Conservation (phyloP, 2,888 invertebrate species). For the Mimumesa dahlbomi region DNA sequence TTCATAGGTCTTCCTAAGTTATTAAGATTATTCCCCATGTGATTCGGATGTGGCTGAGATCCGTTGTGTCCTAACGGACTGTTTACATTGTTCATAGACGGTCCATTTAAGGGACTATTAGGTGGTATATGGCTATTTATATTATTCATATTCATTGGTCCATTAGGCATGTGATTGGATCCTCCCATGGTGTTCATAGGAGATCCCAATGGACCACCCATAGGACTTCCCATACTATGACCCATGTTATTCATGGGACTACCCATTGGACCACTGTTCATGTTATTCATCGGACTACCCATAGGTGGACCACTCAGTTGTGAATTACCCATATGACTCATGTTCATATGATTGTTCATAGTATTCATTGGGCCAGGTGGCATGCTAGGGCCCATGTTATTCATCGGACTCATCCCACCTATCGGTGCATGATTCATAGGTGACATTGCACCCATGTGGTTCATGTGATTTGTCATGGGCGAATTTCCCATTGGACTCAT, state of each 20-base stretch:
- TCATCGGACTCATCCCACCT: conserved; percentile 86
- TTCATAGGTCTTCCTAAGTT: conserved; percentile 85
- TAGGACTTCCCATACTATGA: conserved; percentile 87
- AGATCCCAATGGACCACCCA: conserved; percentile 82
- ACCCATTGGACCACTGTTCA: conserved; percentile 82
- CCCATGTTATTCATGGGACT: conserved; percentile 85
- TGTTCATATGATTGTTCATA: conserved; percentile 81
- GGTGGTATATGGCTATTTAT: conserved; percentile 78
- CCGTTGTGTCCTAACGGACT: conserved; percentile 77
- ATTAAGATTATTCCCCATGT: conserved; percentile 77
- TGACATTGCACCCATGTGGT: conserved; percentile 84
- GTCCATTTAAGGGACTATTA: conserved; percentile 76
- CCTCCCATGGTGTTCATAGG: conserved; percentile 87
- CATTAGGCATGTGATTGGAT: conserved; percentile 76
- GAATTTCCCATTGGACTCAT: conserved; percentile 79
- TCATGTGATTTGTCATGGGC: conserved; percentile 82
- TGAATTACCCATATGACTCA: conserved; percentile 80
- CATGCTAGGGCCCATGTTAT: conserved; percentile 88
- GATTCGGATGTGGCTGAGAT: conserved; percentile 77
- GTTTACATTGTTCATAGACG: conserved; percentile 78
- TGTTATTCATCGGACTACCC: conserved; percentile 84
- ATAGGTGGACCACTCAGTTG: conserved; percentile 83
- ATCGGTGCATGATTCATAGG: conserved; percentile 84
- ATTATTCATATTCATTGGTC: conserved; percentile 77
- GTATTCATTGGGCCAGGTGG: conserved; percentile 85